Percentiles rank a stretch among this genome's conserved stretches.
These are phyloP conservation scores for Folsomia manolachei DNA, from an alignment of 2,888 invertebrate genomes.

Conservation along the genomic window DNA sequence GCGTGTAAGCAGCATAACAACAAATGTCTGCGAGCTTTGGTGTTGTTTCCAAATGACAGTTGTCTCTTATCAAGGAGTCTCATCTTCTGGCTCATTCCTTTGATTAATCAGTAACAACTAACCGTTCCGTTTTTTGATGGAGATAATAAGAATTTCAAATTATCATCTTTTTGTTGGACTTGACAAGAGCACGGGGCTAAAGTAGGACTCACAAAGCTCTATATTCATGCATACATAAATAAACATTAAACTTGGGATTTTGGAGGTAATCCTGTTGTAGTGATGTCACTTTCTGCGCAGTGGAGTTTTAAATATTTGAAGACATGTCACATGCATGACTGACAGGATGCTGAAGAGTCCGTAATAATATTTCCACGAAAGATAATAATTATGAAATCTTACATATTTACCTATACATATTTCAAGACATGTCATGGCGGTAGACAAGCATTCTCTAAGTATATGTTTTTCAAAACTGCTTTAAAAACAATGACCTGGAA, in stretches of 20 bases:
- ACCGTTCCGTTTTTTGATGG: neutral
- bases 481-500: neutral
- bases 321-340: no score
- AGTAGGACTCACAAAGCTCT: neutral
- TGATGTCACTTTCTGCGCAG: no score
- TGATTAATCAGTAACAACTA: constrained; percentile 42
- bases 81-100: constrained; percentile 36
- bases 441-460: no score
- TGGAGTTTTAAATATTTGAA: no score
- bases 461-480: neutral
- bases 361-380: no score
- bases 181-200: neutral
- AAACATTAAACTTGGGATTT: no score
- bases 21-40: no score
- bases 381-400: neutral
- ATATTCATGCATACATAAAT: neutral
- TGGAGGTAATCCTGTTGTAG: no score
- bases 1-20: constrained; percentile 25
- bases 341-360: no score
- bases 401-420: neutral
- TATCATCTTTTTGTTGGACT: neutral
- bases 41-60: constrained; percentile 44
- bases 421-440: no score
- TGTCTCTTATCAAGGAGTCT: constrained; percentile 41
- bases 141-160: constrained; percentile 18